Evolutionary conservation across 2,888 invertebrate species (phyloP).

Genomic region (Ormyrus labotus): DNA sequence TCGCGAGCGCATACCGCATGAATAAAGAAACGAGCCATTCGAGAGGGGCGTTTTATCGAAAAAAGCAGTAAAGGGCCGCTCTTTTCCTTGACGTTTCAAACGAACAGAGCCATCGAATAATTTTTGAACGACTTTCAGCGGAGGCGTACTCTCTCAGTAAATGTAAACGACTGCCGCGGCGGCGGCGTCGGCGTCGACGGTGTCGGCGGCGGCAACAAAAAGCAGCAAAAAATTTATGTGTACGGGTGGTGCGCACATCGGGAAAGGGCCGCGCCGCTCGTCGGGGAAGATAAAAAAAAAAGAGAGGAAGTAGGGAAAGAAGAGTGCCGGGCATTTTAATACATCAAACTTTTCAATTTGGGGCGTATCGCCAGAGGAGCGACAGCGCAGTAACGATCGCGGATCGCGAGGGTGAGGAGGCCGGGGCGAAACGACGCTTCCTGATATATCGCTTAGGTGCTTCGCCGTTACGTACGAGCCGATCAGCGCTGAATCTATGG

Average conservation of each 20-base stretch:
- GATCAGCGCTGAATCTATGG: conserved; percentile 67
- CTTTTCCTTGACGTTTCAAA: too few species aligned
- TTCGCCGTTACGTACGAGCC: conserved; percentile 60
- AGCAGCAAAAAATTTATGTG: conserved; percentile 49
- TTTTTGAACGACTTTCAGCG: not conserved
- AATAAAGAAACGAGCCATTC: too few species aligned
- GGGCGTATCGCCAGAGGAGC: conserved; percentile 47
- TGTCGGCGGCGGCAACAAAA: not conserved
- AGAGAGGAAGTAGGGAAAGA: conserved; percentile 24
- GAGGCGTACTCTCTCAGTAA: not conserved
- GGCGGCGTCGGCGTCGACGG: too few species aligned
- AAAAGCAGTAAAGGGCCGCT: too few species aligned
- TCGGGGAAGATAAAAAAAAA: conserved; percentile 31
- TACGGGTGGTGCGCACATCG: conserved; percentile 3
- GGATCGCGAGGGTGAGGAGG: conserved; percentile 38
- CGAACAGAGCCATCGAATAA: too few species aligned
- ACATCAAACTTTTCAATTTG: conserved; percentile 73
- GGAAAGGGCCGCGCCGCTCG: not conserved
- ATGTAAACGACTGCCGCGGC: conserved; percentile 18
- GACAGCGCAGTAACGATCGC: conserved; percentile 6
- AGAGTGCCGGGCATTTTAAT: conserved; percentile 66
- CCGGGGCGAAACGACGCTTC: conserved; percentile 63
- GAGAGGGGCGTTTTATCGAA: too few species aligned
- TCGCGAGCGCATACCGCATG: too few species aligned
- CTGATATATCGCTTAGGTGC: conserved; percentile 71